Conservation (phyloP, 2,888 invertebrate genomes). For the Ganaspis brasiliensis region DNA sequence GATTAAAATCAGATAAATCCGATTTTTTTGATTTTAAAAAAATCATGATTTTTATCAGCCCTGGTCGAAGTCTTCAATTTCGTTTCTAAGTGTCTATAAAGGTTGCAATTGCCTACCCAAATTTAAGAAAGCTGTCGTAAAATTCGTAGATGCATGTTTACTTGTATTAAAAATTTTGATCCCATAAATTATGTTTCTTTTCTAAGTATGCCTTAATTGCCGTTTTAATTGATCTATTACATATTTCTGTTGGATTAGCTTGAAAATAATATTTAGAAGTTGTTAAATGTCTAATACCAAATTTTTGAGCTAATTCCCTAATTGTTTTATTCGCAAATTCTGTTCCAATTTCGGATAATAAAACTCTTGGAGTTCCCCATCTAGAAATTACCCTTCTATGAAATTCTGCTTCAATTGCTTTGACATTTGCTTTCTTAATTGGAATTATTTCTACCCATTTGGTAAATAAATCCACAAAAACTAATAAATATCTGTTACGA, state of each 20-base stretch:
- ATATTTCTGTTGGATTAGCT: not conserved
- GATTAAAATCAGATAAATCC: no score
- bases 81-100: not conserved
- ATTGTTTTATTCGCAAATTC: not conserved
- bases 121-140: constrained; percentile 16
- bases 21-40: no score
- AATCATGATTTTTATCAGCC: no score
- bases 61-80: not conserved
- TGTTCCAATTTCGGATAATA: not conserved
- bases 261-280: not conserved
- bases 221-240: not conserved
- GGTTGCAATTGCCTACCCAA: not conserved
- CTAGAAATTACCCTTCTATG: not conserved
- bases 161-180: constrained; percentile 11
- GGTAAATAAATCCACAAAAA: not conserved
- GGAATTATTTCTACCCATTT: not conserved
- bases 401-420: not conserved
- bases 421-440: not conserved
- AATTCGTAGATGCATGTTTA: not conserved
- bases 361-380: not conserved
- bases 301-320: not conserved
- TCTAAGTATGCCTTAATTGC: not conserved
- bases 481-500: not conserved
- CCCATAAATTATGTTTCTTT: not conserved
- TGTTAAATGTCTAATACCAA: not conserved